phyloP scores from a whole-genome alignment of 2,888 invertebrate species.

The Penaeus monodon region DNA sequence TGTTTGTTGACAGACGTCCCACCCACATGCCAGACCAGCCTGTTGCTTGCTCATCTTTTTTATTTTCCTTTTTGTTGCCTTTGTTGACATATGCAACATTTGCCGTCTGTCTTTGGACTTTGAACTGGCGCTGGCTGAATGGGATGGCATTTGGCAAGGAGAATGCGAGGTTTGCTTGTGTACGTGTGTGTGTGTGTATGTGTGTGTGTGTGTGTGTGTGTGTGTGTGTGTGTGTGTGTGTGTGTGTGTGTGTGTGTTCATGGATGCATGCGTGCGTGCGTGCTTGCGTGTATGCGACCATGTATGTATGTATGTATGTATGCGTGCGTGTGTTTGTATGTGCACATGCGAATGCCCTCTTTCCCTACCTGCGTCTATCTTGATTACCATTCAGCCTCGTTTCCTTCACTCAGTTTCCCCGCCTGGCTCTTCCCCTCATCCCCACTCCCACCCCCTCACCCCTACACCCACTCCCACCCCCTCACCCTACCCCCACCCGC shows the following conservation, averaged over 20 bases:
- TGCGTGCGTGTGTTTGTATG: constrained; percentile 9
- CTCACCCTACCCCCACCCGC: too few relatives aligned
- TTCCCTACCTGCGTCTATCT: not conserved
- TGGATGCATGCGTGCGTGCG: constrained; percentile 10
- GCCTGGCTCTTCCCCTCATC: not conserved
- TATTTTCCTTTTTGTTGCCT: too few relatives aligned
- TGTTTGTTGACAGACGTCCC: too few relatives aligned
- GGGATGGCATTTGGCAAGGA: not conserved
- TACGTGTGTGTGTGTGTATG: constrained; percentile 8
- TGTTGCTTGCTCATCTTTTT: too few relatives aligned
- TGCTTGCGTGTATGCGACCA: not conserved
- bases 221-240: not conserved
- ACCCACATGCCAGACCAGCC: too few relatives aligned
- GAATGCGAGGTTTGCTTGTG: not conserved
- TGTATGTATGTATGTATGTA: not conserved
- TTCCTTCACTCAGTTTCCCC: not conserved
- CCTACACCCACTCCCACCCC: too few relatives aligned
- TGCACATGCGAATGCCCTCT: not conserved
- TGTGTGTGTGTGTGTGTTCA: not conserved
- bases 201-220: not conserved
- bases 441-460: not conserved
- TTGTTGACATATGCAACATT: too few relatives aligned
- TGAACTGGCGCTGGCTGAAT: too few relatives aligned
- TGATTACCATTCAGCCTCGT: not conserved
- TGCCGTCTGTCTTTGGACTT: too few relatives aligned